These are phyloP conservation scores for Tauraco erythrolophus DNA, from an alignment of 2,113 vertebrate species.

Conservation along the genomic window DNA sequence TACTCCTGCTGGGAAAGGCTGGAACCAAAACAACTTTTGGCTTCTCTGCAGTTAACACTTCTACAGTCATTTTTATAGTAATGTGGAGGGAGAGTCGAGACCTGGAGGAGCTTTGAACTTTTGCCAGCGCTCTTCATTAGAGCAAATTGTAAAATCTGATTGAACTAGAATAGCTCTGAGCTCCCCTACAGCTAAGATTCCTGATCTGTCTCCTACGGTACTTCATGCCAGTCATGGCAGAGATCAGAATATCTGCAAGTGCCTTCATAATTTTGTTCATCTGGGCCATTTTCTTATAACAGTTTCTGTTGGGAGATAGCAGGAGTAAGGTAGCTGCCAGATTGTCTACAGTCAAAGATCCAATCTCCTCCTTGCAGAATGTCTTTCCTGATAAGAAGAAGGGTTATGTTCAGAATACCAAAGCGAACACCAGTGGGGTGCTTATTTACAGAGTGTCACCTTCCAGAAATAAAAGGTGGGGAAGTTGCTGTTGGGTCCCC, in stretches of 20 bases:
- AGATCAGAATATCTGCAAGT: neutral
- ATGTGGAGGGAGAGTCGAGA: constrained; percentile 47
- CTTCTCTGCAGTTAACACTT: constrained; percentile 62
- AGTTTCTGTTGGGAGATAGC: neutral
- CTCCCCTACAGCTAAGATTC: constrained; percentile 41
- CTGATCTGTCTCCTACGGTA: neutral
- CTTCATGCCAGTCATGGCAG: neutral
- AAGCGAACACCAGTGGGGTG: neutral
- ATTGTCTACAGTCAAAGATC: constrained; percentile 8
- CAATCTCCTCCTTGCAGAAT: neutral
- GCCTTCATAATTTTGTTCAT: neutral
- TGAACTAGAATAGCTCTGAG: constrained; percentile 61
- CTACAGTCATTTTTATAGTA: constrained; percentile 51
- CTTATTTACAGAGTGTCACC: neutral
- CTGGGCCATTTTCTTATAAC: neutral
- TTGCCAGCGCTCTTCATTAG: constrained; percentile 56
- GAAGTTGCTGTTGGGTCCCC: neutral
- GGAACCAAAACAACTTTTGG: constrained; percentile 60
- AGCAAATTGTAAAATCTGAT: constrained; percentile 61
- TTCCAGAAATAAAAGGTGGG: neutral
- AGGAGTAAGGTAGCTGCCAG: constrained; percentile 25
- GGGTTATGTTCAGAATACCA: neutral
- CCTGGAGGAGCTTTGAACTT: constrained; percentile 57
- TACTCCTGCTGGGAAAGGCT: constrained; percentile 52
- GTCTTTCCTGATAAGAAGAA: neutral